phyloP scores from a whole-genome alignment of 2,888 invertebrate genomes.

The Germaria angustata region DNA sequence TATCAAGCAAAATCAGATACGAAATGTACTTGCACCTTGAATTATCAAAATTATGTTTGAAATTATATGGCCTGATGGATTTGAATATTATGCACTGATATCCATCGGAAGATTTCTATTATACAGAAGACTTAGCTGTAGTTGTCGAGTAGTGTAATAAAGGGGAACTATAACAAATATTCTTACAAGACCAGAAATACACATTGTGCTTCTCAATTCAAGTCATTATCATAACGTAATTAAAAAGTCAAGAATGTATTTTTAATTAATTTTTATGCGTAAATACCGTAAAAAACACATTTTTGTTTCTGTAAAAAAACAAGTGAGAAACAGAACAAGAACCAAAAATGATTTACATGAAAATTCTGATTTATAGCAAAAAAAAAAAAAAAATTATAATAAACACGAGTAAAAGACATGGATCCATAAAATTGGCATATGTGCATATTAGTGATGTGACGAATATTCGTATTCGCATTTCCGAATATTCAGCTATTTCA shows the following conservation, averaged over 20 bases:
- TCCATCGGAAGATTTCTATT: no score
- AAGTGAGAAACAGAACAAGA: not conserved
- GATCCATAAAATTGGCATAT: slow-evolving; percentile 44
- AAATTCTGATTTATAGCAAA: slow-evolving; percentile 18
- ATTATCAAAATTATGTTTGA: no score
- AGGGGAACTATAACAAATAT: not conserved
- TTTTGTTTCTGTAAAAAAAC: not conserved
- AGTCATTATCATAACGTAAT: slow-evolving; percentile 32
- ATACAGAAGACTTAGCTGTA: no score
- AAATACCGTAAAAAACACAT: slow-evolving; percentile 36
- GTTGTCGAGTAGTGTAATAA: not conserved
- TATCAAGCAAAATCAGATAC: no score
- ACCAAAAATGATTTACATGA: not conserved
- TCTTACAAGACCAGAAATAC: slow-evolving; percentile 16
- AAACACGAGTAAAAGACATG: not conserved
- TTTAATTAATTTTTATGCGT: slow-evolving; percentile 61
- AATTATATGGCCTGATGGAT: no score
- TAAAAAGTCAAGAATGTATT: slow-evolving; percentile 62
- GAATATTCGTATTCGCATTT: no score
- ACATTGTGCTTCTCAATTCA: slow-evolving; percentile 7
- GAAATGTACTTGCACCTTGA: no score
- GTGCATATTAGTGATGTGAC: no score
- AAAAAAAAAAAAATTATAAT: not conserved
- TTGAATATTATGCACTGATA: no score
- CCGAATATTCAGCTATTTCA: no score